A percentile compares a stretch with the other conserved stretches of the same genome.
Conservation (phyloP, 30 jellyfish, hydroid and myxozoan genomes). For the Aurelia aurita region DNA sequence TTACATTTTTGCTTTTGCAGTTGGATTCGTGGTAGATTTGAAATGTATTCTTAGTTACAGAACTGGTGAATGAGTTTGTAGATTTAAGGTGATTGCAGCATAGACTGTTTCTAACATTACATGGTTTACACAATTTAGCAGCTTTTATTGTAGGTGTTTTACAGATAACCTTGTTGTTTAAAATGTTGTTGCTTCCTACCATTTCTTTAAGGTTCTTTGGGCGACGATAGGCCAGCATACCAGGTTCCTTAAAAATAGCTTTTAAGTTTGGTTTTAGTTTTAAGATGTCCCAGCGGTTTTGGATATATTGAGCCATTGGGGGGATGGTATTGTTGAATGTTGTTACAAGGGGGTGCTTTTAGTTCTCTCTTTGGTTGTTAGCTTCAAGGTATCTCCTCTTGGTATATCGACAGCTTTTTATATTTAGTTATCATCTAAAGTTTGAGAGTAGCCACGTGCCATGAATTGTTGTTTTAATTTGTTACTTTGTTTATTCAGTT, state of each 20-base stretch:
- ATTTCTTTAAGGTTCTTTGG: neutral
- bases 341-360: constrained; percentile 18
- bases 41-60: no score
- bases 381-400: no score
- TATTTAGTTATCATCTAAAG: neutral
- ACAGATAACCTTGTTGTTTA: neutral
- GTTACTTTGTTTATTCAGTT: neutral
- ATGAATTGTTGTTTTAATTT: constrained; percentile 9
- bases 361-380: neutral
- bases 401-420: no score
- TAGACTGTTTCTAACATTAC: no score
- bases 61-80: no score
- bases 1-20: no score
- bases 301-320: neutral
- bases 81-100: no score
- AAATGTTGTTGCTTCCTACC: constrained; percentile 23
- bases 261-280: constrained; percentile 7
- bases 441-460: constrained; percentile 21
- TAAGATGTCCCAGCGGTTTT: constrained; percentile 13
- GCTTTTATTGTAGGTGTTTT: no score
- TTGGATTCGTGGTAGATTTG: no score
- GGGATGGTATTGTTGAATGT: constrained; percentile 11
- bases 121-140: no score
- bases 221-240: neutral
- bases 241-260: neutral